These are phyloP conservation scores for Vannuccia rotundouncinata DNA, from an alignment of 2,888 invertebrate species.

Conservation along the genomic window DNA sequence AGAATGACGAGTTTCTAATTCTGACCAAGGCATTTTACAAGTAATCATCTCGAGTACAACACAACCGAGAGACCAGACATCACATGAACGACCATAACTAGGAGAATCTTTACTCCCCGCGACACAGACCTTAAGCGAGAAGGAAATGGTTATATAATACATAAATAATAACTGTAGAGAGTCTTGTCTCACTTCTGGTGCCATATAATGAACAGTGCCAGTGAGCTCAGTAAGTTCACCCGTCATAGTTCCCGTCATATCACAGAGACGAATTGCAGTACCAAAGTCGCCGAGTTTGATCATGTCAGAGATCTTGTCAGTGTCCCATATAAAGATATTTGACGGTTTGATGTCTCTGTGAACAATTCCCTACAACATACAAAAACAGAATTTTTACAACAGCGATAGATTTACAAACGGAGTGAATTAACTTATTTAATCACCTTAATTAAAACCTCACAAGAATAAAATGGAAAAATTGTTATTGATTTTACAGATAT, in stretches of 20 bases:
- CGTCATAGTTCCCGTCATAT: no score
- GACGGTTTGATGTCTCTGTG: slow-evolving; percentile 19
- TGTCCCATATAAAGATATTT: slow-evolving; percentile 20
- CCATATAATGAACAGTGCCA: slow-evolving; percentile 19
- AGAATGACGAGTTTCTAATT: no score
- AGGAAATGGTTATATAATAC: no score
- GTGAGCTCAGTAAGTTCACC: slow-evolving; percentile 3
- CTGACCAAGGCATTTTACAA: slow-evolving; percentile 1
- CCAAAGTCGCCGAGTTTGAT: slow-evolving; percentile 17
- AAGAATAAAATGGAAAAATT: no score
- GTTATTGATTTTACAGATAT: no score
- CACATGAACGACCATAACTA: not conserved
- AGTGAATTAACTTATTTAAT: no score
- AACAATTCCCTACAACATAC: not conserved
- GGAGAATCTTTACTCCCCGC: no score
- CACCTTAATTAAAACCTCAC: no score
- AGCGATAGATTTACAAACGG: no score
- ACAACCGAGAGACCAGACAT: slow-evolving; percentile 23
- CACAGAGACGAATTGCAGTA: not conserved
- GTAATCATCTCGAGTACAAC: slow-evolving; percentile 21
- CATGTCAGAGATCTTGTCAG: not conserved
- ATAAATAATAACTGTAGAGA: no score
- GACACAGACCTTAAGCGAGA: no score
- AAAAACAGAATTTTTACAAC: not conserved
- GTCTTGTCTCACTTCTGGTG: slow-evolving; percentile 21